A percentile compares a stretch with the other conserved stretches of the same genome.
These are phyloP conservation scores for Ivindomyrus marchei DNA, from an alignment of 2,113 vertebrate species.

Conservation along the genomic window DNA sequence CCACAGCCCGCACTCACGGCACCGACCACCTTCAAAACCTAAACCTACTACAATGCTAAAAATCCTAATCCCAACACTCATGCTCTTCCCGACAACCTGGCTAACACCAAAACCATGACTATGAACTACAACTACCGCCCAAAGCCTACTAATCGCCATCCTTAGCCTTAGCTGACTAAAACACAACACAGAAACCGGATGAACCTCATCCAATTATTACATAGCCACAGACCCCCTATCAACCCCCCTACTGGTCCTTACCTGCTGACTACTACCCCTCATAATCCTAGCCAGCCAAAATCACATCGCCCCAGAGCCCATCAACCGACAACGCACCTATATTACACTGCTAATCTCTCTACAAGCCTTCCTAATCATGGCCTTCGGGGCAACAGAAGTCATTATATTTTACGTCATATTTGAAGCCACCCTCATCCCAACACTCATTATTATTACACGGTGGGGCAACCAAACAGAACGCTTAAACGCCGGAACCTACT, in stretches of 20 bases:
- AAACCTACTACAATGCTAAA: constrained; percentile 38
- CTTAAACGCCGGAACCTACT: constrained; percentile 27
- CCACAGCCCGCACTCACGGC: constrained; percentile 16
- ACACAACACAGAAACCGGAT: not conserved
- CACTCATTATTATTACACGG: constrained; percentile 32
- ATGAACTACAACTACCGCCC: not conserved
- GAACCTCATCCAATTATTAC: not conserved
- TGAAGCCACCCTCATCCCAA: constrained; percentile 35
- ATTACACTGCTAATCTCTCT: not conserved
- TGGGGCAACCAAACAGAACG: constrained; percentile 35
- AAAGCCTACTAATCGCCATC: not conserved
- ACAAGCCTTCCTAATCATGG: constrained; percentile 18
- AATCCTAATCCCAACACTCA: constrained; percentile 14
- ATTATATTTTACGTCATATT: constrained; percentile 21
- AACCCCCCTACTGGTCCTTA: not conserved
- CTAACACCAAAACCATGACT: not conserved
- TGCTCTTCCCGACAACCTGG: constrained; percentile 18
- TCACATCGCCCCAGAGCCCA: too few relatives aligned
- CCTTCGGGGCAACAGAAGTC: constrained; percentile 19
- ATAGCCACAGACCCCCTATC: constrained; percentile 16
- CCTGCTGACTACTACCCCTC: constrained; percentile 11
- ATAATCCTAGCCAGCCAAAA: too few relatives aligned
- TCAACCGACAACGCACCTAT: too few relatives aligned
- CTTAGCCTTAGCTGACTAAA: not conserved
- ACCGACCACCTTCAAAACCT: constrained; percentile 14